Conservation (phyloP, 2,797 vertebrate genomes). For the Malacoraja senta region DNA sequence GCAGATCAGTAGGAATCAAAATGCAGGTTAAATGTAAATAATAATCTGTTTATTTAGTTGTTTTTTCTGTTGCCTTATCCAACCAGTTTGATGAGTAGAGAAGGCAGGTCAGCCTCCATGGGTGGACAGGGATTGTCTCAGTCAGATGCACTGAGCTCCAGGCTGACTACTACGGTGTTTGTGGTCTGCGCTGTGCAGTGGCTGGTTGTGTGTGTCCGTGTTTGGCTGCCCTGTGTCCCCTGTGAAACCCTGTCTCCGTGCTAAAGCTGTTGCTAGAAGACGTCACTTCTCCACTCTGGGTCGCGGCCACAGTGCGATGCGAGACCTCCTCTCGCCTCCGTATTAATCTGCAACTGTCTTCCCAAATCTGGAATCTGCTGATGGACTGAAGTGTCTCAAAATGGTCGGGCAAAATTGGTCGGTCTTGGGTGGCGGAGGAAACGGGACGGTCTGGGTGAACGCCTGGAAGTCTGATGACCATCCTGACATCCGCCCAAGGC, state of each 20-base stretch:
- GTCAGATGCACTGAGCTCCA: neutral
- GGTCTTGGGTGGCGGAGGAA: neutral
- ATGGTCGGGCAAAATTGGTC: neutral
- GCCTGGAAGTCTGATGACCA: too few relatives aligned
- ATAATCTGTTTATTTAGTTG: neutral
- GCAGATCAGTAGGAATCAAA: neutral
- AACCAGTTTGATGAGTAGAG: neutral
- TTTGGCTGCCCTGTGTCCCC: neutral
- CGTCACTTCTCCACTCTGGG: neutral
- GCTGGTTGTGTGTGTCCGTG: neutral
- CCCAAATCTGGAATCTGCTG: neutral
- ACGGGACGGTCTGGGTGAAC: neutral
- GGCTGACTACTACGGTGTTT: slow-evolving; percentile 5
- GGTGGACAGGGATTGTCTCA: too few relatives aligned
- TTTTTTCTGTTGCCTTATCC: neutral
- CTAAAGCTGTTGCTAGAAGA: slow-evolving; percentile 26
- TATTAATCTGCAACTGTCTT: neutral
- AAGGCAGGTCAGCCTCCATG: neutral
- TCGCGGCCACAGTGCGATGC: too few relatives aligned
- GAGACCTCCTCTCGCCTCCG: neutral
- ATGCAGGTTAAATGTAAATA: neutral
- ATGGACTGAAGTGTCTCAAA: neutral
- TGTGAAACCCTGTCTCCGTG: neutral
- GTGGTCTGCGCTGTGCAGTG: neutral
- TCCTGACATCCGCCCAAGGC: neutral